Evolutionary conservation across 2,888 invertebrate species (phyloP).

Genomic region (Dryobota labecula): DNA sequence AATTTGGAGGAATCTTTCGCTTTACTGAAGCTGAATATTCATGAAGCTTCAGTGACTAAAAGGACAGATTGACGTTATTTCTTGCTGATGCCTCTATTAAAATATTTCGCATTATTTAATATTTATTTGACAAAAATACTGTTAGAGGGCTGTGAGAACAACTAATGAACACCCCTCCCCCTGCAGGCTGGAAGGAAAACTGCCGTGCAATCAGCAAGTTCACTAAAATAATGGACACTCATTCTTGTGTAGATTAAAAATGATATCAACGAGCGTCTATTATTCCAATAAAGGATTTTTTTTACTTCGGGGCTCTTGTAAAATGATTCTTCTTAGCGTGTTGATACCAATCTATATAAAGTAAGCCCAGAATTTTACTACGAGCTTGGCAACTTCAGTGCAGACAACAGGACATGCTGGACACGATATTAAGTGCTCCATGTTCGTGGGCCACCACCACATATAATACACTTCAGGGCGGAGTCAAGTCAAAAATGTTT

Average conservation of each 20-base stretch:
- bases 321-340: no score
- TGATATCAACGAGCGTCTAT: not conserved
- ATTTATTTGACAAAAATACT: not conserved
- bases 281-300: not conserved
- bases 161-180: no score
- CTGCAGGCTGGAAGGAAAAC: not conserved
- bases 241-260: not conserved
- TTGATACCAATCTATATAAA: no score
- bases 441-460: no score
- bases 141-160: not conserved
- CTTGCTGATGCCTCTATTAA: not conserved
- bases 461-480: no score
- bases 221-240: not conserved
- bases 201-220: not conserved
- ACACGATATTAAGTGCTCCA: no score
- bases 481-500: no score
- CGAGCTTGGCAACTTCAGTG: no score
- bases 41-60: conserved; percentile 19
- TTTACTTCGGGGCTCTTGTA: not conserved
- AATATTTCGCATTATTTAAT: conserved; percentile 18
- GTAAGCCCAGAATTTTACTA: no score
- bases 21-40: conserved; percentile 42
- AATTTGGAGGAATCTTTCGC: conserved; percentile 30
- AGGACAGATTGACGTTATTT: conserved; percentile 10
- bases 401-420: no score